Conservation (phyloP, 2,113 vertebrate species). For the Vulpes ferrilata region DNA sequence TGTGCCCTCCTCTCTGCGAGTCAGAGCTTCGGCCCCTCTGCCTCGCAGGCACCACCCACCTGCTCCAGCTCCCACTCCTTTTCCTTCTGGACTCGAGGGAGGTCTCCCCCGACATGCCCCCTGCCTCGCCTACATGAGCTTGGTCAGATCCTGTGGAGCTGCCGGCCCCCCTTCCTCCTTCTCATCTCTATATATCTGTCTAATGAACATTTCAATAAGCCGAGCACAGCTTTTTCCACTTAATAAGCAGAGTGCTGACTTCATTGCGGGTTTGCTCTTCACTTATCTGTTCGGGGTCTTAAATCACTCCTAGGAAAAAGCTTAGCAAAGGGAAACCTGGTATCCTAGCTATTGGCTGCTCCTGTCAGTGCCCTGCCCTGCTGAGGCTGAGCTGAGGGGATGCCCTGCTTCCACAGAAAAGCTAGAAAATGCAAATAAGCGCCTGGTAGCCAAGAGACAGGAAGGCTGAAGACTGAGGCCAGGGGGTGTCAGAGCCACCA, state of each 20-base stretch:
- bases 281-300: slow-evolving; percentile 87
- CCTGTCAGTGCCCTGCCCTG: slow-evolving; percentile 75
- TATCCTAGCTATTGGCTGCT: slow-evolving; percentile 38
- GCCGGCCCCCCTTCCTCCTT: slow-evolving; percentile 79
- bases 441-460: slow-evolving; percentile 30
- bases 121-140: neutral
- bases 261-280: slow-evolving; percentile 86
- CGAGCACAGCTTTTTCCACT: slow-evolving; percentile 90
- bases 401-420: neutral
- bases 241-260: slow-evolving; percentile 93
- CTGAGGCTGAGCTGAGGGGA: slow-evolving; percentile 54
- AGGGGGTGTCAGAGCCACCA: neutral
- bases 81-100: neutral
- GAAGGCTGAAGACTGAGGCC: slow-evolving; percentile 86
- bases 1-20: neutral
- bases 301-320: slow-evolving; percentile 90
- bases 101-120: slow-evolving; percentile 40
- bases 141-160: slow-evolving; percentile 61
- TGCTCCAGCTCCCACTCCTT: neutral
- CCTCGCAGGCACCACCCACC: neutral
- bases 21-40: neutral
- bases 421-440: neutral
- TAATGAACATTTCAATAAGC: slow-evolving; percentile 92
- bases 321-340: slow-evolving; percentile 88
- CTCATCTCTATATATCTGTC: slow-evolving; percentile 89